phyloP scores from a whole-genome alignment of 2,113 vertebrate species.

The Notiomystis cincta region DNA sequence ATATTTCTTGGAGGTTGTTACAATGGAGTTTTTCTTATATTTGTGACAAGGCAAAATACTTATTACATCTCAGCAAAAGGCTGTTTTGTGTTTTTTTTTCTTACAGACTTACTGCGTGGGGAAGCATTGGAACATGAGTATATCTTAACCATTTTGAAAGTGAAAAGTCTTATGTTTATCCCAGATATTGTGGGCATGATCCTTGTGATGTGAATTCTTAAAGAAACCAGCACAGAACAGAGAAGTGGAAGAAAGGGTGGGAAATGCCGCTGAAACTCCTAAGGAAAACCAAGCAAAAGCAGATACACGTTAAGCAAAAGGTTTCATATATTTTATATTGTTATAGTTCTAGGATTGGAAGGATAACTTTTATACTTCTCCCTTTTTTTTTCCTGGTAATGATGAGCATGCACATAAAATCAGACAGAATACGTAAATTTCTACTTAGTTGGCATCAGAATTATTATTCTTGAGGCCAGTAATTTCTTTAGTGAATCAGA shows the following conservation, averaged over 20 bases:
- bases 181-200: neutral
- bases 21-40: neutral
- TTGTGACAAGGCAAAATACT: neutral
- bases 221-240: neutral
- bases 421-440: neutral
- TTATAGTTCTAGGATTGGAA: neutral
- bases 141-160: neutral
- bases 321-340: neutral
- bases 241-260: neutral
- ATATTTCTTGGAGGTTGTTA: neutral
- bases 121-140: neutral
- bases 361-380: neutral
- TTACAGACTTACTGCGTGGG: accelerated
- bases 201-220: neutral
- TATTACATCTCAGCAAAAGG: neutral
- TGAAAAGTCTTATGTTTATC: neutral
- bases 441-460: neutral
- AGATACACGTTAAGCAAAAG: neutral
- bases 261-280: neutral
- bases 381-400: neutral
- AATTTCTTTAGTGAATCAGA: neutral
- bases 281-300: neutral
- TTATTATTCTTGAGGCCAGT: neutral
- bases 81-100: too few species aligned
- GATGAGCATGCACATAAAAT: neutral